phyloP scores from a whole-genome alignment of 2,797 vertebrate species.

The Poecile montanus region DNA sequence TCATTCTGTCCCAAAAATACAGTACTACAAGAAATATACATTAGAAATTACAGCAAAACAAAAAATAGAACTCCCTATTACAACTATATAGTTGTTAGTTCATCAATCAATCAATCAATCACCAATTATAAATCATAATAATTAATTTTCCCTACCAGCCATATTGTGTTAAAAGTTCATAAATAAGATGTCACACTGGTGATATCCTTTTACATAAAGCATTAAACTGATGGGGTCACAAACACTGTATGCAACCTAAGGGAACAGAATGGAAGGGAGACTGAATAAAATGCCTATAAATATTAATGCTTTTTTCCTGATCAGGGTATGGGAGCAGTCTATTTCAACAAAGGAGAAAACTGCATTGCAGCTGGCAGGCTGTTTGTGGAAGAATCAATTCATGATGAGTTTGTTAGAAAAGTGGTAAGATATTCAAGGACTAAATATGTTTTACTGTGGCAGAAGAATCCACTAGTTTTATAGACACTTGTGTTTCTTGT shows the following conservation, averaged over 20 bases:
- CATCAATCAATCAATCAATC: neutral
- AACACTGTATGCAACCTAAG: neutral
- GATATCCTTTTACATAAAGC: neutral
- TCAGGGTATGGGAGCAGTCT: slow-evolving; percentile 96
- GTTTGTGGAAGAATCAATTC: slow-evolving; percentile 95
- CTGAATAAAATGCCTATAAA: neutral
- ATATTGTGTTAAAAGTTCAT: neutral
- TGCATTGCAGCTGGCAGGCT: slow-evolving; percentile 96
- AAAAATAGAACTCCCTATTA: neutral
- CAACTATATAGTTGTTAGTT: neutral
- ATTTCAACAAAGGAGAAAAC: slow-evolving; percentile 98
- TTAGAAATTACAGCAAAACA: neutral
- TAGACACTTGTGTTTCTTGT: neutral
- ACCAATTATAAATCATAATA: neutral
- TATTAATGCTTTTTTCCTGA: neutral
- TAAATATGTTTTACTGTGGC: neutral
- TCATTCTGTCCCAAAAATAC: neutral
- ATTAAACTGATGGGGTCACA: neutral
- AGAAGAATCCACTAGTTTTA: neutral
- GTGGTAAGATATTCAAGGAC: slow-evolving; percentile 83
- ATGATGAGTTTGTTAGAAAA: slow-evolving; percentile 89
- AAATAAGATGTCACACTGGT: neutral
- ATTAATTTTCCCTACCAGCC: neutral
- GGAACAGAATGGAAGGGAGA: neutral
- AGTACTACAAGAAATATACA: neutral